A percentile compares a stretch with the other conserved stretches of the same genome.
These are phyloP conservation scores for Drosophila kanekoi DNA, from an alignment of 2,888 invertebrate species.

Conservation along the genomic window DNA sequence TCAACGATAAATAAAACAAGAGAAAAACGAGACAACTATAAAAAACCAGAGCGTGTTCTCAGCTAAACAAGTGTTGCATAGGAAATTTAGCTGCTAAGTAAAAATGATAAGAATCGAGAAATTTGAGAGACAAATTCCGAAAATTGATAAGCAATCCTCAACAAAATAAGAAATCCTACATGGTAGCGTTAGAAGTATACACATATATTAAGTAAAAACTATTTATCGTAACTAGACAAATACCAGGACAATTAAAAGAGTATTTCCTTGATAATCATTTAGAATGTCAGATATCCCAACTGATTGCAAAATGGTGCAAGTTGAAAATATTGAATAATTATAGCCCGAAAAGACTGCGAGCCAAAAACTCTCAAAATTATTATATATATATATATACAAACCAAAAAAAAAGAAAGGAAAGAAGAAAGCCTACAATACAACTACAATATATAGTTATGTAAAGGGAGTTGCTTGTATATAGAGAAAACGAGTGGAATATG, in stretches of 20 bases:
- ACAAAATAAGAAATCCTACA: slow-evolving; percentile 29
- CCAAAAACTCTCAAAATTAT: slow-evolving; percentile 79
- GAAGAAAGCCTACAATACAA: slow-evolving; percentile 29
- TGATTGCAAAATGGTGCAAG: slow-evolving; percentile 40
- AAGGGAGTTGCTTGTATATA: slow-evolving; percentile 28
- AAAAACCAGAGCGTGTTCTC: slow-evolving; percentile 38
- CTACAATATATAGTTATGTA: slow-evolving; percentile 29
- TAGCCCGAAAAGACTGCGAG: slow-evolving; percentile 82
- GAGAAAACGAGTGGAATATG: slow-evolving; percentile 3
- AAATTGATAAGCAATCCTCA: slow-evolving; percentile 72
- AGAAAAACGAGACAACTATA: slow-evolving; percentile 12
- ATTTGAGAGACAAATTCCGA: slow-evolving; percentile 28
- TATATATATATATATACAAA: slow-evolving; percentile 45
- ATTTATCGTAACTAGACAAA: slow-evolving; percentile 62
- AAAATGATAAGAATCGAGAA: slow-evolving; percentile 3
- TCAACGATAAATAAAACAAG: slow-evolving; percentile 27
- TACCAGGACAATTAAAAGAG: slow-evolving; percentile 64
- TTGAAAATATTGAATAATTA: slow-evolving; percentile 58
- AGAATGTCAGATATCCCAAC: slow-evolving; percentile 57
- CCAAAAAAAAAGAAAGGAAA: slow-evolving; percentile 13
- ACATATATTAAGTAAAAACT: slow-evolving; percentile 27
- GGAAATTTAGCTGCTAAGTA: slow-evolving; percentile 50
- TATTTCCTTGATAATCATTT: slow-evolving; percentile 74
- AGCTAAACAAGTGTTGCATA: slow-evolving; percentile 44
- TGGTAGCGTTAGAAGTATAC: slow-evolving; percentile 37